phyloP scores from a whole-genome alignment of 2,888 invertebrate species.

The Pteria penguin region DNA sequence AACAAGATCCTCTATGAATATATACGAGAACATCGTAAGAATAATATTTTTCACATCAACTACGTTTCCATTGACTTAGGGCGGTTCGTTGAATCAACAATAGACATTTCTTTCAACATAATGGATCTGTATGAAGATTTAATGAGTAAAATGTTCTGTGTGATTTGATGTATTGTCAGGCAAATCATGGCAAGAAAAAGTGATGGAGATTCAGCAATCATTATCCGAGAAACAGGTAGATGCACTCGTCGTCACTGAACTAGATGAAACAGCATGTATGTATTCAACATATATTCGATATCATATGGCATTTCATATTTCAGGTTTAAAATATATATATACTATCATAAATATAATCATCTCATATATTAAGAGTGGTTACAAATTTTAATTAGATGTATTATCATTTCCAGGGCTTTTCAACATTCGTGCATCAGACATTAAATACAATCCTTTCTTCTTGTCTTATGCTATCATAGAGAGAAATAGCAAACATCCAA shows the following conservation, averaged over 20 bases:
- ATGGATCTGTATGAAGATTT: too few species aligned
- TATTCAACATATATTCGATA: constrained; percentile 1
- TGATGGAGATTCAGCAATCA: constrained; percentile 85
- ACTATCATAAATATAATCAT: too few species aligned
- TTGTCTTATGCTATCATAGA: constrained; percentile 74
- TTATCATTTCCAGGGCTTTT: constrained; percentile 86
- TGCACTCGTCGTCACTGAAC: constrained; percentile 90
- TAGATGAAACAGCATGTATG: constrained; percentile 89
- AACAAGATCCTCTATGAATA: too few species aligned
- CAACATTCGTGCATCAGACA: constrained; percentile 92
- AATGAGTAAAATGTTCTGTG: too few species aligned
- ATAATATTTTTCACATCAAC: too few species aligned
- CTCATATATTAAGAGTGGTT: too few species aligned
- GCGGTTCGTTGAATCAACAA: too few species aligned
- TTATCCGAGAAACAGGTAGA: constrained; percentile 85
- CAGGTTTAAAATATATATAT: too few species aligned
- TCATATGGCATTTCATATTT: not conserved
- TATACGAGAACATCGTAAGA: too few species aligned
- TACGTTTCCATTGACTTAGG: too few species aligned
- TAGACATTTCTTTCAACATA: too few species aligned
- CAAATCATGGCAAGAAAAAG: constrained; percentile 88
- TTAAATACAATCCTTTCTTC: constrained; percentile 87
- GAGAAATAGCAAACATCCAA: constrained; percentile 7
- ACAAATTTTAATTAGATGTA: too few species aligned
- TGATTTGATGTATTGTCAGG: constrained; percentile 83